Conservation (phyloP, 1,140 invertebrate species). For the Zaprionus camerounensis region DNA sequence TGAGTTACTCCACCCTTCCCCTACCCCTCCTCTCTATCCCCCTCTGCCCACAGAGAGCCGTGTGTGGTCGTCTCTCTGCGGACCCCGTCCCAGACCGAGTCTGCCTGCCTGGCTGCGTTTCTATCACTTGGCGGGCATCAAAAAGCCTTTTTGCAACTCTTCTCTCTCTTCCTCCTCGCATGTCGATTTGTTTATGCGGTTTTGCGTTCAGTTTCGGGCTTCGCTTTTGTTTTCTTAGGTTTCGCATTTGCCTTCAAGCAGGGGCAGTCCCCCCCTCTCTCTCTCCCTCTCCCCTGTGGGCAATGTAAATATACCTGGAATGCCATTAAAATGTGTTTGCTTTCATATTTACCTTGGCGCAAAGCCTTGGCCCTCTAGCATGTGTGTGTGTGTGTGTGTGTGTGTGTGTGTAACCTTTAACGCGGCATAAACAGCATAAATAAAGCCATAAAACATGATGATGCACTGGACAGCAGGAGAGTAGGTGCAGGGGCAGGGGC, state of each 20-base stretch:
- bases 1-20: background rate
- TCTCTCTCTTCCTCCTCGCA: background rate
- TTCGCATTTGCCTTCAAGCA: conserved; percentile 51
- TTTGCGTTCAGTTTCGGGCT: conserved; percentile 26
- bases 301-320: conserved; percentile 67
- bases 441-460: conserved; percentile 50
- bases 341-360: conserved; percentile 75
- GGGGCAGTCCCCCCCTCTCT: background rate
- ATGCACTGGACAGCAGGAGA: background rate
- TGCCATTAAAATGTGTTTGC: conserved; percentile 81
- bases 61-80: conserved; percentile 37
- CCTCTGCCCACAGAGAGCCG: background rate
- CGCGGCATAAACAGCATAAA: conserved; percentile 78
- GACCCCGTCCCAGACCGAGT: background rate
- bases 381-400: conserved; percentile 41
- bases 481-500: background rate
- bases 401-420: conserved; percentile 62
- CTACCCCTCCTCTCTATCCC: background rate
- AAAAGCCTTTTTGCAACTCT: conserved; percentile 46
- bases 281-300: conserved; percentile 12
- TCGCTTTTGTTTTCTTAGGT: conserved; percentile 73
- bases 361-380: conserved; percentile 29
- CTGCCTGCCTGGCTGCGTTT: conserved; percentile 35
- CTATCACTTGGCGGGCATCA: conserved; percentile 76
- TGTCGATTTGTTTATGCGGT: conserved; percentile 74